Percentiles rank a stretch among this genome's conserved stretches.
These are phyloP conservation scores for Heliothis virescens DNA, from an alignment of 1,140 invertebrate species.

Conservation along the genomic window DNA sequence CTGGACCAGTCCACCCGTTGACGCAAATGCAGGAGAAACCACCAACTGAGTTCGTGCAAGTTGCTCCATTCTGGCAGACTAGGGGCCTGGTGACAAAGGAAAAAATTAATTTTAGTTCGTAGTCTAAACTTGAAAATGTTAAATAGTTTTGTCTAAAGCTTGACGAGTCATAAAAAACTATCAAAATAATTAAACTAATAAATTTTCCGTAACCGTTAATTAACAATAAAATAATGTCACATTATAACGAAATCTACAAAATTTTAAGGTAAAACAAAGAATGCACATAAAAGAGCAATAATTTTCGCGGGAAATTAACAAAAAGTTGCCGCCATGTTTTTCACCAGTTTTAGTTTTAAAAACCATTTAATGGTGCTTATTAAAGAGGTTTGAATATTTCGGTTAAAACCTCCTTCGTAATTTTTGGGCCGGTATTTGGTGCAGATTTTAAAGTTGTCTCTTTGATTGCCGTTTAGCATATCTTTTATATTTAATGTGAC, in stretches of 20 bases:
- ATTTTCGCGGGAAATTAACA: slow-evolving; percentile 41
- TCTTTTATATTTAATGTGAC: slow-evolving; percentile 34
- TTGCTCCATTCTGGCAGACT: slow-evolving; percentile 97
- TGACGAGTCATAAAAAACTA: not conserved
- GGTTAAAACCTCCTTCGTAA: slow-evolving; percentile 32
- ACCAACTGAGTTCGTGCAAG: slow-evolving; percentile 96
- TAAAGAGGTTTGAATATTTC: slow-evolving; percentile 44
- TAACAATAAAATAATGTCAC: not conserved
- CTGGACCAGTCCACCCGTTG: slow-evolving; percentile 96
- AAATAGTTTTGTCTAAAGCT: too few relatives aligned
- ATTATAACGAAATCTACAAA: too few relatives aligned
- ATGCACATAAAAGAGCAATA: not conserved
- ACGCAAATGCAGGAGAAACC: slow-evolving; percentile 98
- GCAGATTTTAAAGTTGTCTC: slow-evolving; percentile 17
- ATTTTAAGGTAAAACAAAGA: too few relatives aligned
- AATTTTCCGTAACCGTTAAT: not conserved
- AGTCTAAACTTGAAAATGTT: too few relatives aligned
- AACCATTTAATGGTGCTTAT: slow-evolving; percentile 40
- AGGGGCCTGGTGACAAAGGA: slow-evolving; percentile 87
- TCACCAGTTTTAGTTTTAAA: slow-evolving; percentile 36
- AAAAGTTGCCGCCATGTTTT: slow-evolving; percentile 36
- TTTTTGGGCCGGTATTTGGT: slow-evolving; percentile 27
- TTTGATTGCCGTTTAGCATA: slow-evolving; percentile 32
- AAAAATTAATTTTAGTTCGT: not conserved
- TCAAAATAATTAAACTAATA: not conserved